phyloP scores from a whole-genome alignment of 1,140 invertebrate genomes.

The Potamilus streckersoni region DNA sequence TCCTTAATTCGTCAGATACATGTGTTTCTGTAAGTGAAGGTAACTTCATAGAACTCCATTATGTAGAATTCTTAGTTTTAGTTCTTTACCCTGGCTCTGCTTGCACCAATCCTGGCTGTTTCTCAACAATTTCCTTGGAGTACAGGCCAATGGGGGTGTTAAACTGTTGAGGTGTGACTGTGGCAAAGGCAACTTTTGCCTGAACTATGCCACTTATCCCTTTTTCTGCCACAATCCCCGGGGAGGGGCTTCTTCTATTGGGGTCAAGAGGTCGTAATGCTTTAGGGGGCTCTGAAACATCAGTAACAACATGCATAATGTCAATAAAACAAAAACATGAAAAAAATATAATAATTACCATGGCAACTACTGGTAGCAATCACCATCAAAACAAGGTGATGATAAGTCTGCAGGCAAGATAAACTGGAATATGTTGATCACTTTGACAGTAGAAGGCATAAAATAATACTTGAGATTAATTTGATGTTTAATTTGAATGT shows the following conservation, averaged over 20 bases:
- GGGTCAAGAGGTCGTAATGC: constrained; percentile 30
- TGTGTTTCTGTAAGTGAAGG: no score
- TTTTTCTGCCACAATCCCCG: constrained; percentile 14
- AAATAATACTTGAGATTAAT: no score
- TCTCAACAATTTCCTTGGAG: constrained; percentile 93
- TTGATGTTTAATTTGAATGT: no score
- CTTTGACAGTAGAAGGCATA: no score
- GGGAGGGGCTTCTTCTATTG: constrained; percentile 20
- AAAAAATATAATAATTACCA: neutral
- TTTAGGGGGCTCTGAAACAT: constrained; percentile 41
- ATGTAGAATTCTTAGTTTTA: neutral
- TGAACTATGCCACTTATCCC: neutral
- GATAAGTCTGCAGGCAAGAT: no score
- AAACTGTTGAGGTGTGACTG: constrained; percentile 39
- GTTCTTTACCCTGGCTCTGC: constrained; percentile 13
- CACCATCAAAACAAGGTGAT: neutral
- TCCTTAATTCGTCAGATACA: no score
- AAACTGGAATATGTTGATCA: no score
- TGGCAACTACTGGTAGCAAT: neutral
- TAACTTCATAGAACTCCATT: neutral
- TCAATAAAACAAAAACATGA: no score
- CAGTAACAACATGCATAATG: neutral
- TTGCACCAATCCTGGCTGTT: constrained; percentile 72
- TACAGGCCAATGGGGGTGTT: constrained; percentile 95
- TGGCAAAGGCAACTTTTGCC: no score